phyloP scores from a whole-genome alignment of 53 echinoderm and acorn worm genomes.

The Astropecten irregularis region DNA sequence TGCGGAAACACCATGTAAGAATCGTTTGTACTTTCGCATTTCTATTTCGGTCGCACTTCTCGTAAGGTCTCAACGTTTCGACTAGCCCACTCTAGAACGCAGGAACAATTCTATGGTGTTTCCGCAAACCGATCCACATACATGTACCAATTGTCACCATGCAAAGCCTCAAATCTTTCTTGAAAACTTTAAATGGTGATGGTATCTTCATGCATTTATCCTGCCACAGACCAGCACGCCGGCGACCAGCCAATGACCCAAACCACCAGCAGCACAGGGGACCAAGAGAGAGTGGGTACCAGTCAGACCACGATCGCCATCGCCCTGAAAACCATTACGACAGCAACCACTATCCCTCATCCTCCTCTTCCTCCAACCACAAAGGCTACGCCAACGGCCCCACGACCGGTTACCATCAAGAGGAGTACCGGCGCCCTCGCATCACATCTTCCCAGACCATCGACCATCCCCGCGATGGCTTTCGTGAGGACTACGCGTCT shows the following conservation, averaged over 20 bases:
- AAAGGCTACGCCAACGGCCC: conserved; percentile 58
- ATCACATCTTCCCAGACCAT: conserved; percentile 22
- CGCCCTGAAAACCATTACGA: conserved; percentile 29
- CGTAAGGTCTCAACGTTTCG: too few species aligned
- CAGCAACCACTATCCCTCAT: conserved; percentile 21
- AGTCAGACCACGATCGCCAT: conserved; percentile 47
- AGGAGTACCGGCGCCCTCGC: conserved; percentile 20
- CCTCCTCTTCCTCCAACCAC: background rate
- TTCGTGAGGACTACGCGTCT: conserved; percentile 9
- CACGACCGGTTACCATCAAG: background rate
- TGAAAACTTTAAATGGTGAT: too few species aligned
- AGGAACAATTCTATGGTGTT: too few species aligned
- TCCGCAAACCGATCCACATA: too few species aligned
- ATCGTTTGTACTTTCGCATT: too few species aligned
- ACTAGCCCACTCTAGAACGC: too few species aligned
- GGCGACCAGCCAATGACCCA: conserved; percentile 27
- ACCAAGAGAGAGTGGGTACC: conserved; percentile 44
- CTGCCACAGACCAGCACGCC: conserved; percentile 22
- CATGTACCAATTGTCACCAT: too few species aligned
- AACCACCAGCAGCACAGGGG: conserved; percentile 24
- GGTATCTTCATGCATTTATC: too few species aligned
- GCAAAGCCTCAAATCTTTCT: too few species aligned
- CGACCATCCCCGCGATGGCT: background rate
- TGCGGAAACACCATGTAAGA: too few species aligned
- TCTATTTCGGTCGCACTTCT: too few species aligned